Evolutionary conservation across 2,888 invertebrate genomes (phyloP).

Genomic region (Oligia latruncula): DNA sequence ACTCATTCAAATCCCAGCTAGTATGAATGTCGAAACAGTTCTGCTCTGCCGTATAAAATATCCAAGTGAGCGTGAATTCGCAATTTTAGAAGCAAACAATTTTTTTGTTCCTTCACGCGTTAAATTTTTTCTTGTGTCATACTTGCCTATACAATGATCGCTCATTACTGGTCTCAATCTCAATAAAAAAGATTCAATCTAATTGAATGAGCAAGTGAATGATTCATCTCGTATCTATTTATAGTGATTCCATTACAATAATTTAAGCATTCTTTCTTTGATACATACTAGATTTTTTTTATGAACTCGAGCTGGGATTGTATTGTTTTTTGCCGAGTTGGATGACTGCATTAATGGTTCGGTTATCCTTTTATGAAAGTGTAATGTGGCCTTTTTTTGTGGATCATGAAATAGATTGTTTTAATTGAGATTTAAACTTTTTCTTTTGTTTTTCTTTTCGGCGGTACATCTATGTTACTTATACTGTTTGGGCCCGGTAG

Average conservation of each 20-base stretch:
- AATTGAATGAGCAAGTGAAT: conserved; percentile 71
- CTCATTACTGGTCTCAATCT: conserved; percentile 43
- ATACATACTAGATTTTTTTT: conserved; percentile 28
- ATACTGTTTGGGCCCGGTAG: no score
- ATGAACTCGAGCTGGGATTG: not conserved
- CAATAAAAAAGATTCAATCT: conserved; percentile 69
- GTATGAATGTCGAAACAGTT: not conserved
- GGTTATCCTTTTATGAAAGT: conserved; percentile 12
- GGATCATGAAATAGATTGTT: not conserved
- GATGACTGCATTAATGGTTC: conserved; percentile 7
- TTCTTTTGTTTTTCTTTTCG: not conserved
- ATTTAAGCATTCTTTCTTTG: conserved; percentile 32
- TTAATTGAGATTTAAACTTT: conserved; percentile 8
- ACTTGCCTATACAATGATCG: conserved; percentile 45
- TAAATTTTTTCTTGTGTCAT: conserved; percentile 25
- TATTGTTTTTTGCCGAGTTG: not conserved
- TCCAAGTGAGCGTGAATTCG: conserved; percentile 17
- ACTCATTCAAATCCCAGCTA: not conserved
- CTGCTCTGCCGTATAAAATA: not conserved
- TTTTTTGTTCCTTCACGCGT: conserved; percentile 27
- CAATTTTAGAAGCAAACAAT: conserved; percentile 50
- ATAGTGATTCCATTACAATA: conserved; percentile 60
- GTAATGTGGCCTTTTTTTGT: not conserved
- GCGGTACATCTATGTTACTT: no score
- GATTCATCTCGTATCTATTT: conserved; percentile 65